A percentile compares a stretch with the other conserved stretches of the same genome.
phyloP scores from a whole-genome alignment of 2,113 vertebrate species.

The Ophthalmolycus amberensis region DNA sequence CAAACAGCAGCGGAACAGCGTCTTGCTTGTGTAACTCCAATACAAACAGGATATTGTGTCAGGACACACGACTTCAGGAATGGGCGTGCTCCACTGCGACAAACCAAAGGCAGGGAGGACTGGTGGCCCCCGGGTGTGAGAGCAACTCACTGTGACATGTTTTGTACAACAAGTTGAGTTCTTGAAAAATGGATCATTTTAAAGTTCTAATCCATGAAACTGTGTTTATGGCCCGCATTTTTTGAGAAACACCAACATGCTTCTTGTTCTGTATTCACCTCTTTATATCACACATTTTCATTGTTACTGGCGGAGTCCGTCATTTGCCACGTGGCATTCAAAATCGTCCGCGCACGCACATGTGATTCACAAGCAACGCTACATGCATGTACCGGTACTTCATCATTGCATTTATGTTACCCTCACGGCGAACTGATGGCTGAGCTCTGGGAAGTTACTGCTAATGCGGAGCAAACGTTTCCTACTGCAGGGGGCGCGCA shows the following conservation, averaged over 20 bases:
- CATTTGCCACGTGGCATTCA: background rate
- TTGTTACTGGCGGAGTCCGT: background rate
- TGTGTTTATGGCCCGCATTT: too few relatives aligned
- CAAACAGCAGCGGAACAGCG: background rate
- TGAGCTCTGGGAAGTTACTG: background rate
- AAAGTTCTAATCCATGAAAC: background rate
- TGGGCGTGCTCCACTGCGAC: background rate
- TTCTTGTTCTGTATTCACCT: background rate
- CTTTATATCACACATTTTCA: background rate
- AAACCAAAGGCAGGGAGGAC: background rate
- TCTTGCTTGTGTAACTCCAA: background rate
- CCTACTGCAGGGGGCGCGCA: background rate
- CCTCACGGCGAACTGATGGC: too few relatives aligned
- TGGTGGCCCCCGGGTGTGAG: background rate
- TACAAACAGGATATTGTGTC: background rate
- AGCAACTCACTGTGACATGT: conserved; percentile 4
- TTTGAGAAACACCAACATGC: background rate
- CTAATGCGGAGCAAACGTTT: background rate
- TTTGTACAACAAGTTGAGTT: background rate
- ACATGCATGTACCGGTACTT: background rate
- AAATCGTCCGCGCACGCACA: too few relatives aligned
- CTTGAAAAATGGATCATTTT: background rate
- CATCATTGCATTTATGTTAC: background rate
- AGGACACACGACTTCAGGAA: conserved; percentile 1
- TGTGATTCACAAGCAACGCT: background rate